Conservation (phyloP, 64 coral and sea anemone species). For the Trachythela sp. region DNA sequence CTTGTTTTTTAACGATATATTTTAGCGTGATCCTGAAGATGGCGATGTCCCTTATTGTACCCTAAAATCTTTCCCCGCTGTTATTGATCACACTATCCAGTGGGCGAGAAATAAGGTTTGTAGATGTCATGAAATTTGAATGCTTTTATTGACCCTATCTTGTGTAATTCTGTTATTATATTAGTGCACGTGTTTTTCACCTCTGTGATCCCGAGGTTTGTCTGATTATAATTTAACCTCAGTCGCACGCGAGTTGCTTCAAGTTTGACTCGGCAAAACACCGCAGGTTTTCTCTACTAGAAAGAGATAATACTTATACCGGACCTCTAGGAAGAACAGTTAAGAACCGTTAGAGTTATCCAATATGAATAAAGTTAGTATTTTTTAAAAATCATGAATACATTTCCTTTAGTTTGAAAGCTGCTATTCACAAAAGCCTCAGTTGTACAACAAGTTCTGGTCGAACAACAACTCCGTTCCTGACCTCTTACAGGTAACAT, state of each 20-base stretch:
- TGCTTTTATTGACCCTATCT: background rate
- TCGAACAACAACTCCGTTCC: conserved; percentile 32
- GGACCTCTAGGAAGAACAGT: too few species aligned
- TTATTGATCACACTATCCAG: conserved; percentile 92
- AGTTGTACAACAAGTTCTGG: conserved; percentile 74
- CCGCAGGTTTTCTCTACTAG: too few species aligned
- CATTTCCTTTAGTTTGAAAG: conserved; percentile 81
- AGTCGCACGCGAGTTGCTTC: too few species aligned
- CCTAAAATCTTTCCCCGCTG: conserved; percentile 89
- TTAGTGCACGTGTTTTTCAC: background rate
- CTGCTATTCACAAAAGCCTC: conserved; percentile 64
- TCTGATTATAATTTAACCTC: too few species aligned
- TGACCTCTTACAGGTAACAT: conserved; percentile 33
- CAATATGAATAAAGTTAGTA: background rate
- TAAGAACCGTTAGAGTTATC: too few species aligned
- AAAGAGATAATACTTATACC: too few species aligned
- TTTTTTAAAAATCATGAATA: background rate
- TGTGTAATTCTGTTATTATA: too few species aligned
- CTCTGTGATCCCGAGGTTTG: background rate
- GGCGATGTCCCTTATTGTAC: conserved; percentile 90
- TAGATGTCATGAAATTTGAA: background rate
- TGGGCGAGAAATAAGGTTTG: conserved; percentile 97
- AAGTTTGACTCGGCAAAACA: too few species aligned
- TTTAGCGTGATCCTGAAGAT: conserved; percentile 84
- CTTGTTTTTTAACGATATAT: background rate